phyloP scores from a whole-genome alignment of 2,888 invertebrate genomes.

The Pseudolycoriella hygida region DNA sequence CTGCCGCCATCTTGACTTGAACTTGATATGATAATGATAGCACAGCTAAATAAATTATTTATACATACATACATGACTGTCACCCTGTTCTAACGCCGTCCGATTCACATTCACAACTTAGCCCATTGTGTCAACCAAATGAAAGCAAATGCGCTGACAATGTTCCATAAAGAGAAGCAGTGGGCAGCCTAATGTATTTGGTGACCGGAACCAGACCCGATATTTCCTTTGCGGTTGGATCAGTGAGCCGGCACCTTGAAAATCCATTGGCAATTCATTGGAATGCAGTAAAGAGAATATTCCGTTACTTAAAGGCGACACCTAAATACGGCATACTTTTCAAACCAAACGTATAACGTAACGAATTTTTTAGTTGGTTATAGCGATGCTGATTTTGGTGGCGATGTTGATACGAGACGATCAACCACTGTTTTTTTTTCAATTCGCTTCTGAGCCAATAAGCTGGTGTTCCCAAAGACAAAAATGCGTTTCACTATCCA shows the following conservation, averaged over 20 bases:
- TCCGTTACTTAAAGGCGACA: constrained; percentile 10
- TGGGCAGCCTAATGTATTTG: constrained; percentile 9
- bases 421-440: constrained; percentile 13
- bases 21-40: too few relatives aligned
- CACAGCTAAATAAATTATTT: too few relatives aligned
- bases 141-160: too few relatives aligned
- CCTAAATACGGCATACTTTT: constrained; percentile 7
- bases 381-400: constrained; percentile 12
- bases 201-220: constrained; percentile 9
- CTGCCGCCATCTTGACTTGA: too few relatives aligned
- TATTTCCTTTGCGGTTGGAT: constrained; percentile 7
- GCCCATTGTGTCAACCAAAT: too few relatives aligned
- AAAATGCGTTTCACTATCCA: constrained; percentile 15
- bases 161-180: constrained; percentile 3
- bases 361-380: constrained; percentile 10
- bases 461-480: constrained; percentile 17
- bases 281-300: constrained; percentile 10
- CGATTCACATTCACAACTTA: too few relatives aligned
- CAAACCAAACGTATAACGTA: too few relatives aligned
- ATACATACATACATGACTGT: too few relatives aligned
- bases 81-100: too few relatives aligned
- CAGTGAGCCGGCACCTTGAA: constrained; percentile 6
- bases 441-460: constrained; percentile 13
- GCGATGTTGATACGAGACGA: constrained; percentile 10
- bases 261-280: constrained; percentile 8